Percentiles rank a stretch among this genome's conserved stretches.
Evolutionary conservation across 2,797 vertebrate species (phyloP).

Genomic region (Octomys mimax): DNA sequence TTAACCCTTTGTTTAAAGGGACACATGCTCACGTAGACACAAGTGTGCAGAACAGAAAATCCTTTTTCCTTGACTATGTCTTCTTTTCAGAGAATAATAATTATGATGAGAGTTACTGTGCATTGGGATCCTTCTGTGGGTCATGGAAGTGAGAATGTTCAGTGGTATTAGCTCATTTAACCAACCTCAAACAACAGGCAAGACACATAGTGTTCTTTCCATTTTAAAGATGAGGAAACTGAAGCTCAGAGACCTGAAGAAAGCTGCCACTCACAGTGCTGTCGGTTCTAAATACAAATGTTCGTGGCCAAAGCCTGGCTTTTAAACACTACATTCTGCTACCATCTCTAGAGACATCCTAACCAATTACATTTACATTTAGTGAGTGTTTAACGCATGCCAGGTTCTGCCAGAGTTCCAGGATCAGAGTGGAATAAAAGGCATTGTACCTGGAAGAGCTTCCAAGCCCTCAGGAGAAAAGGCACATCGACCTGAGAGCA

Average conservation of each 20-base stretch:
- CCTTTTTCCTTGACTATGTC: background rate
- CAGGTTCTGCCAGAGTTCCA: background rate
- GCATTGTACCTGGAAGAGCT: background rate
- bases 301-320: background rate
- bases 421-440: background rate
- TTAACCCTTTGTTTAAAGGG: background rate
- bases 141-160: background rate
- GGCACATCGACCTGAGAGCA: background rate
- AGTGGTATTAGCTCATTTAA: background rate
- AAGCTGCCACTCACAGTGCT: too few relatives aligned
- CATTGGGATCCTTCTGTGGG: background rate
- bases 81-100: background rate
- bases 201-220: background rate
- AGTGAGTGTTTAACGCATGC: background rate
- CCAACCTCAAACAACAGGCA: accelerated
- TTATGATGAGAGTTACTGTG: background rate
- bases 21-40: background rate
- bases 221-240: background rate
- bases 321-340: background rate
- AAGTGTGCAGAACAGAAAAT: background rate
- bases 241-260: background rate
- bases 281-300: background rate
- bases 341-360: background rate
- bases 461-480: background rate
- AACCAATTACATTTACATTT: background rate